Evolutionary conservation across 2,113 vertebrate species (phyloP).

Genomic region (Gracilinanus agilis): DNA sequence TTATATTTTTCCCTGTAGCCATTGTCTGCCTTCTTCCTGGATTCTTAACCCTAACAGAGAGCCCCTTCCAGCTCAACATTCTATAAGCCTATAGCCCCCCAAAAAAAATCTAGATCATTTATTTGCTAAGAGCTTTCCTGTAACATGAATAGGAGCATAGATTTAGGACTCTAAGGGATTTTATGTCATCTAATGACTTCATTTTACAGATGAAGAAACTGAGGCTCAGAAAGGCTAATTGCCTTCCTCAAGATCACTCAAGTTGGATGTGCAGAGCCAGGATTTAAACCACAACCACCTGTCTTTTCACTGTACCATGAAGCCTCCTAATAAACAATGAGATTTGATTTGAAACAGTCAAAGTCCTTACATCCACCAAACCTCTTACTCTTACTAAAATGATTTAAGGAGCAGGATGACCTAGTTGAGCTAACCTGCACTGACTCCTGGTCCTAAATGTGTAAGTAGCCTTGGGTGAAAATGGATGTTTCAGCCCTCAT

Average conservation of each 20-base stretch:
- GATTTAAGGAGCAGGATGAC: neutral
- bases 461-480: neutral
- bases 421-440: constrained; percentile 55
- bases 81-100: neutral
- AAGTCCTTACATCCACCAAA: constrained; percentile 29
- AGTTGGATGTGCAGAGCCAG: neutral
- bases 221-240: neutral
- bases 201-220: neutral
- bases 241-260: neutral
- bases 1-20: neutral
- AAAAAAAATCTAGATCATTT: neutral
- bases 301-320: neutral
- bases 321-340: neutral
- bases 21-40: neutral
- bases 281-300: neutral
- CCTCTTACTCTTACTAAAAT: constrained; percentile 19
- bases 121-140: neutral
- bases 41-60: neutral
- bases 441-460: constrained; percentile 9
- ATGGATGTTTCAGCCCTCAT: constrained; percentile 18
- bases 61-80: neutral
- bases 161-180: neutral
- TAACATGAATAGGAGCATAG: neutral
- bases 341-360: constrained; percentile 42
- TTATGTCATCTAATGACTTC: neutral